phyloP scores from a whole-genome alignment of 2,797 vertebrate genomes.

The Arvicola amphibius region DNA sequence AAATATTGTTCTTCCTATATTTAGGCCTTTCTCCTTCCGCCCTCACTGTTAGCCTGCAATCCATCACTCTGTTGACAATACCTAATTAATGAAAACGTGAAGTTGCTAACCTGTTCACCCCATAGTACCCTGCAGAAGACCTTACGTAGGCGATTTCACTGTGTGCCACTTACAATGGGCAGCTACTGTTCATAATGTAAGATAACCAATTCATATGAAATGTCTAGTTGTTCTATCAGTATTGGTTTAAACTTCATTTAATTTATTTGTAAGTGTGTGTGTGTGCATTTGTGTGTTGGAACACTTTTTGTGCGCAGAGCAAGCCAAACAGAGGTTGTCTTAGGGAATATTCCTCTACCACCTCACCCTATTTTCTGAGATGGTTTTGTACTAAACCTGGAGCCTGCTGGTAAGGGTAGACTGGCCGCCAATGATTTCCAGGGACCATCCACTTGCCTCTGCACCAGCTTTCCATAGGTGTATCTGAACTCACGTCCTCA shows the following conservation, averaged over 20 bases:
- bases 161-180: neutral
- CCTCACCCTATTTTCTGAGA: neutral
- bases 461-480: no score
- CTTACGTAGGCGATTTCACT: accelerated
- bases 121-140: neutral
- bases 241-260: neutral
- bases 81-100: neutral
- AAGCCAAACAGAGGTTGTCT: neutral
- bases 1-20: neutral
- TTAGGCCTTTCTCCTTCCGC: neutral
- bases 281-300: neutral
- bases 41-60: neutral
- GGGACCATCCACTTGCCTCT: neutral
- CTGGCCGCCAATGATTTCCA: neutral
- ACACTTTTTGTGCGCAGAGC: neutral
- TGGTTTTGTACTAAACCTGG: neutral
- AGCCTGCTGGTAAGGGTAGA: no score
- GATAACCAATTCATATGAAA: neutral
- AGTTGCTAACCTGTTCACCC: neutral
- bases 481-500: neutral
- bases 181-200: neutral
- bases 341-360: neutral
- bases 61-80: neutral
- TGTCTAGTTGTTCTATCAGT: neutral
- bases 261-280: neutral